phyloP scores from a whole-genome alignment of 2,888 invertebrate genomes.

The Hanleya hanleyi region DNA sequence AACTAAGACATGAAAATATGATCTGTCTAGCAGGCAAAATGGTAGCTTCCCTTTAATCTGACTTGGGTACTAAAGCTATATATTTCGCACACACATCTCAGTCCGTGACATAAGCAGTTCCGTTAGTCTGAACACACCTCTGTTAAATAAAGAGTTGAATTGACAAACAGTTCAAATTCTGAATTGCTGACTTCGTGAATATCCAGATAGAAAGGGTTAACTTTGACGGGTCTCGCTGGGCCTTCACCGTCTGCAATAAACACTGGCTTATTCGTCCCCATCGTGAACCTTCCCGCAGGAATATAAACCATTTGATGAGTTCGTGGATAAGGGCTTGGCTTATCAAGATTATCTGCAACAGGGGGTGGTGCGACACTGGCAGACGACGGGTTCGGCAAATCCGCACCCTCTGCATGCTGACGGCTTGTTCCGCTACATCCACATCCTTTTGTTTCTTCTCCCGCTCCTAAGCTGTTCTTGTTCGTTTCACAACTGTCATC shows the following conservation, averaged over 20 bases:
- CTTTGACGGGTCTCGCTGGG: constrained; percentile 80
- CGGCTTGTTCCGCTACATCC: constrained; percentile 43
- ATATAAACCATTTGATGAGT: constrained; percentile 81
- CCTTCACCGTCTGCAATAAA: constrained; percentile 88
- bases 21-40: no score
- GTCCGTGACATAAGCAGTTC: no score
- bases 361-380: background rate
- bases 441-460: constrained; percentile 39
- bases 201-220: constrained; percentile 84
- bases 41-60: no score
- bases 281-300: constrained; percentile 80
- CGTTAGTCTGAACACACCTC: no score
- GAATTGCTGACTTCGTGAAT: constrained; percentile 90
- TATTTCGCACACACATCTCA: no score
- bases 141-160: constrained; percentile 83
- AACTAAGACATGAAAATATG: no score
- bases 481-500: no score
- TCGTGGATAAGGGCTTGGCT: constrained; percentile 11
- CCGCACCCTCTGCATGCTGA: background rate
- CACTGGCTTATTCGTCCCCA: constrained; percentile 88
- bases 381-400: no score
- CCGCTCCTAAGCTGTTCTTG: no score
- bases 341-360: background rate
- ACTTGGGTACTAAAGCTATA: no score
- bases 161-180: constrained; percentile 84